Evolutionary conservation across 2,888 invertebrate species (phyloP), one percentile per base, ranked within the genome.

Genomic region (Drosophila imparisetae): DNA sequence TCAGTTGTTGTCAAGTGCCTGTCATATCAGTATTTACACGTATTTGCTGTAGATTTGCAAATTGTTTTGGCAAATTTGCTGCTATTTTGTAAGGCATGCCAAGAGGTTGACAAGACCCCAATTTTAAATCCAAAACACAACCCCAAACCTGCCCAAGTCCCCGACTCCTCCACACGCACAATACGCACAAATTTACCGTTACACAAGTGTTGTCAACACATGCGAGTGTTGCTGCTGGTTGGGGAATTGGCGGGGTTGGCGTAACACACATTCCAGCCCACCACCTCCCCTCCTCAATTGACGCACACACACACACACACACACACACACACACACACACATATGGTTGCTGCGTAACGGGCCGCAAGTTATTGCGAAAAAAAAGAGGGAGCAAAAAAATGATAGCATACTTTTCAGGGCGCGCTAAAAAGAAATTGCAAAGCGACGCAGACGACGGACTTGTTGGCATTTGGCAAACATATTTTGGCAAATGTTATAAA

Each of bases 31-130:
- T 83, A 83, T 90, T 86, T 87, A 87, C 88, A 86, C 73, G 81
- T 78, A 88, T 88, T 88, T 83, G 83, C 81, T 70, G 81, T 83
- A 82, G 86, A 90, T 90, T 90, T 90, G 90, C 90, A 91, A 91
- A 91, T 91, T 91, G 90, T 91, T 91, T 84, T 90, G 84, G 88
- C 89, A 88, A 91, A 91, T 91, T 90, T 89, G 85, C 86, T 78
- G 89, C 79, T 81, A 89, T 86, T 86, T 85, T 72, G 86, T 76
- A 67, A 80, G 70, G 71, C 75, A 76, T 75, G 83, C 82, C 74
- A 72, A 75, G 77, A 74, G 75, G 59, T 69, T 66, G 72, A 71
- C 68, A 68, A 63, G 70, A 70, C 75, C 74, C 74, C 78, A 73
- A 63, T 73, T 78, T 66, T 29, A 7, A 61, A 45, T 58, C 50